Base-by-base conservation (phyloP, 2,888 invertebrate genomes). In the Allolobophora icterica region DNA sequence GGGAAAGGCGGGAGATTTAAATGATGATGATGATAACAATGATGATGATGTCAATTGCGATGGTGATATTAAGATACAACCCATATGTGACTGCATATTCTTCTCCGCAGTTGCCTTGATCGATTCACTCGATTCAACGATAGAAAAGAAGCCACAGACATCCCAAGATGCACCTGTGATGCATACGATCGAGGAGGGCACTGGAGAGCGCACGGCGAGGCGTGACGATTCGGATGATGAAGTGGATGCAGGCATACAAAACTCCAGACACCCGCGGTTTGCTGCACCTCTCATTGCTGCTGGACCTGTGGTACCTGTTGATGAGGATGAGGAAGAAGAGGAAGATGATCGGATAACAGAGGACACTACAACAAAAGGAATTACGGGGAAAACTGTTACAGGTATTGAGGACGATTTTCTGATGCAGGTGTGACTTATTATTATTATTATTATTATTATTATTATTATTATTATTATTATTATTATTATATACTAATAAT, bases 51-150 rank as follows among this genome's bases (percentile, higher is more conserved):
- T 8, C 24, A 24, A 52, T 24, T 5, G 11, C 24, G 52, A 52
- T 52, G 24, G 2, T 52, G 24, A 52, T 71, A 24, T 6, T 2
- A 24, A 3, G 11, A 52, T 11, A 4, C 24, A 21, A 24, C 52
- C 11, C 52, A 21, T 21, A 24, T 52, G 1, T 42, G 17, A 42
- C 42, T 42, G 52, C 52, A 24, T 21, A 52, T 52, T 52, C 17
- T 89, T 89, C 15, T 89, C 83, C 24, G 0, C 92, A 95, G 95
- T 95, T 34, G 94, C 94, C 5, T 92, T 95, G 90, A 92, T 94
- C 92, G 95, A 95, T 90, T 95, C 95, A 2, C 91, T 94, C 92
- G 94, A 94, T 91, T 95, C 95, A 1, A 94, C 95, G 0, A 93
- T 94, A 91, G 94, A 94, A 92, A 95, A 94, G 13, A 92, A 92